Conservation (phyloP, 30 jellyfish, hydroid and myxozoan genomes). For the Cassiopea xamachana region DNA sequence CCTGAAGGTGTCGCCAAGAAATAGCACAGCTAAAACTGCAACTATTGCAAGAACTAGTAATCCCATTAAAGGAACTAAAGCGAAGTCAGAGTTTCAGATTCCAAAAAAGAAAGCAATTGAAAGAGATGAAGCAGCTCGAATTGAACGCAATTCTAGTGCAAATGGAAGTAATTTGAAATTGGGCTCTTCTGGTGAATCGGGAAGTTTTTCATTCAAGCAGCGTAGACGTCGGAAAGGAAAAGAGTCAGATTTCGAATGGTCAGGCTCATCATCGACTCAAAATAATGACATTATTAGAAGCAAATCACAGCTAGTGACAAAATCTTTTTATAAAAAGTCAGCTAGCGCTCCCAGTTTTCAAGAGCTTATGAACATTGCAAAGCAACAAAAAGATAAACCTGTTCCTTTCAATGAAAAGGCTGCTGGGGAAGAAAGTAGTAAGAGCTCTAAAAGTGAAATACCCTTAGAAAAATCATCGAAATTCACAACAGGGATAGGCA, state of each 20-base stretch:
- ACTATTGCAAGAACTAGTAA: neutral
- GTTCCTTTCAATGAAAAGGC: neutral
- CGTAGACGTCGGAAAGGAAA: constrained; percentile 29
- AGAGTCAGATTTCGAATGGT: constrained; percentile 60
- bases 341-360: constrained; percentile 69
- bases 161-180: neutral
- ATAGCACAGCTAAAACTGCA: neutral
- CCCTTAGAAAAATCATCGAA: neutral
- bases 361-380: constrained; percentile 83
- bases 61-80: neutral
- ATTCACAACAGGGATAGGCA: neutral
- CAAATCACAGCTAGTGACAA: neutral
- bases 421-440: neutral
- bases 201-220: constrained; percentile 4
- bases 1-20: neutral
- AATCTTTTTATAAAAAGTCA: neutral
- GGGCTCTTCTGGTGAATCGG: neutral
- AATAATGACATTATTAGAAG: neutral
- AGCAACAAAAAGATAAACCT: constrained; percentile 69
- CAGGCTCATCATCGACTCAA: constrained; percentile 35
- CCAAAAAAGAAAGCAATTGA: constrained; percentile 14
- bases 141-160: neutral
- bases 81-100: neutral
- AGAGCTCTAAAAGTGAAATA: neutral
- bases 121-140: neutral